phyloP scores from a whole-genome alignment of 2,113 vertebrate genomes.

The Epinephelus fuscoguttatus region DNA sequence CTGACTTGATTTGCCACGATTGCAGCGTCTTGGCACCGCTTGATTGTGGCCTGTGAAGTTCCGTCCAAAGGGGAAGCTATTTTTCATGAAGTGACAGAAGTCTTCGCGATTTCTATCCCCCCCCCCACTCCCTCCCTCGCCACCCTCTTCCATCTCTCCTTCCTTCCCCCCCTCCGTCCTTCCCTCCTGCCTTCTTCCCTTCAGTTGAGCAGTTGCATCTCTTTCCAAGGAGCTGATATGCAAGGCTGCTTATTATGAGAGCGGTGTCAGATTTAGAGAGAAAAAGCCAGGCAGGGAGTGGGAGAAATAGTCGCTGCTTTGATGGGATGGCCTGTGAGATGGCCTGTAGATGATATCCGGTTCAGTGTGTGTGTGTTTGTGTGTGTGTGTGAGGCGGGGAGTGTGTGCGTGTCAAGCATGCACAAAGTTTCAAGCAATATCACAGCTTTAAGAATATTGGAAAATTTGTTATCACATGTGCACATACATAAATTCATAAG shows the following conservation, averaged over 20 bases:
- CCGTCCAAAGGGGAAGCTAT: conserved; percentile 99
- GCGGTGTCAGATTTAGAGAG: conserved; percentile 88
- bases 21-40: conserved; percentile 89
- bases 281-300: conserved; percentile 57
- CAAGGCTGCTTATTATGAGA: conserved; percentile 97
- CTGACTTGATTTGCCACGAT: conserved; percentile 99
- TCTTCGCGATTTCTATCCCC: conserved; percentile 81
- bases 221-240: conserved; percentile 97
- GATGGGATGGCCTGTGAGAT: conserved; percentile 79
- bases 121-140: not conserved
- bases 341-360: conserved; percentile 73
- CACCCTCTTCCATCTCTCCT: not conserved
- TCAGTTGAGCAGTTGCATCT: conserved; percentile 89
- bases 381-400: conserved; percentile 20
- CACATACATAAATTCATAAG: conserved; percentile 74
- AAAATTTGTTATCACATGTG: conserved; percentile 70
- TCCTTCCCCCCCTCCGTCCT: not conserved
- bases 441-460: conserved; percentile 74
- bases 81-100: conserved; percentile 99
- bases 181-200: conserved; percentile 59
- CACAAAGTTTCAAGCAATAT: conserved; percentile 68
- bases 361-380: conserved; percentile 32
- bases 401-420: conserved; percentile 34
- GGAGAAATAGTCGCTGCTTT: conserved; percentile 72
- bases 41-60: conserved; percentile 99